Evolutionary conservation across 53 echinoderm and acorn worm genomes (phyloP).

Genomic region (Temnopleurus reevesii): DNA sequence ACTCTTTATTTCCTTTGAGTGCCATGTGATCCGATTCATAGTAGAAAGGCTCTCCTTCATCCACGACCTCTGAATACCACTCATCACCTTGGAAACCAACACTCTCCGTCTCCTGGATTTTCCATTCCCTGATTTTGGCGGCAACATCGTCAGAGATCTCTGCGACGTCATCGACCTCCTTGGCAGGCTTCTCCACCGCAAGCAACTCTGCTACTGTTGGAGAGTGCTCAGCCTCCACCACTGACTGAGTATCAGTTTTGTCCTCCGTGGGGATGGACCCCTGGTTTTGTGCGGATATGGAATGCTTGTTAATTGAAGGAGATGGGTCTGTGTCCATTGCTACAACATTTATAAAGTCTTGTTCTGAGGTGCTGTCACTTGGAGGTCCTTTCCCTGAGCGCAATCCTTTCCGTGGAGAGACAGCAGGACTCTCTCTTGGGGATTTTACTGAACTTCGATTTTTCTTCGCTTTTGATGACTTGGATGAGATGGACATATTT

Average conservation of each 20-base stretch:
- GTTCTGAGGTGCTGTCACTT: background rate
- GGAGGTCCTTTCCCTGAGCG: conserved; percentile 51
- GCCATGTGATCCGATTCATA: conserved; percentile 99
- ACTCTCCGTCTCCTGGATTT: conserved; percentile 49
- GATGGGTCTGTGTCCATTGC: background rate
- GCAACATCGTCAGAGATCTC: conserved; percentile 53
- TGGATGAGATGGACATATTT: background rate
- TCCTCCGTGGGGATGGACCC: background rate
- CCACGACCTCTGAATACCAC: conserved; percentile 82
- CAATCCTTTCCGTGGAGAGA: conserved; percentile 51
- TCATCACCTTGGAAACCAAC: conserved; percentile 73
- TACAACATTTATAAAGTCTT: conserved; percentile 12
- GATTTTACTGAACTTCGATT: conserved; percentile 13
- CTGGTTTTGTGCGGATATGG: background rate
- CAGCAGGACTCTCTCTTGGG: background rate
- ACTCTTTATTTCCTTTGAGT: conserved; percentile 99
- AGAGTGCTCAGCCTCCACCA: background rate
- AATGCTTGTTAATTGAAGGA: background rate
- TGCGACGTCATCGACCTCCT: conserved; percentile 11
- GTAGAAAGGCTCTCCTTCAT: conserved; percentile 92
- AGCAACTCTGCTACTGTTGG: background rate
- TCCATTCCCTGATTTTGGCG: conserved; percentile 8
- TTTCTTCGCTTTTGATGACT: conserved; percentile 20
- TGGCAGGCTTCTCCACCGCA: conserved; percentile 11
- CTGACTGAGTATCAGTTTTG: background rate